phyloP scores from a whole-genome alignment of 2,888 invertebrate genomes.

The Autographa pulchrina region DNA sequence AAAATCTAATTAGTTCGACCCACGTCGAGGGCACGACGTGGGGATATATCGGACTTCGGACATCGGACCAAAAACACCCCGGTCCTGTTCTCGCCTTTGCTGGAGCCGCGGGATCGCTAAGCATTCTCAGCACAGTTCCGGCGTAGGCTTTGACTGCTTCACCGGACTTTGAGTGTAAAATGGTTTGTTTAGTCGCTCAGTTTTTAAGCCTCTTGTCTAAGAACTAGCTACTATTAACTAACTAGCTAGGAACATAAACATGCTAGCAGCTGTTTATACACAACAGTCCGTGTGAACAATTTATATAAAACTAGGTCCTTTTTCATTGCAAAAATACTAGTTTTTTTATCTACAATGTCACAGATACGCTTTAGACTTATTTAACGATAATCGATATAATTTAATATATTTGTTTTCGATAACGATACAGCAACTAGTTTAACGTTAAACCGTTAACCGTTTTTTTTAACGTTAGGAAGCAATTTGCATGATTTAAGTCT shows the following conservation, averaged over 20 bases:
- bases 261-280: conserved; percentile 34
- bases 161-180: no score
- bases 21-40: no score
- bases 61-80: no score
- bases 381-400: conserved; percentile 49
- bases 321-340: conserved; percentile 15
- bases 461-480: conserved; percentile 19
- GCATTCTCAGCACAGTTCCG: no score
- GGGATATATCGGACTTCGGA: no score
- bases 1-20: no score
- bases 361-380: conserved; percentile 41
- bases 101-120: no score
- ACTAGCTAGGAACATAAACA: background rate
- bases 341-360: conserved; percentile 41
- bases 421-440: conserved; percentile 20
- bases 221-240: no score
- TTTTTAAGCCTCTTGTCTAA: no score
- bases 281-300: conserved; percentile 19
- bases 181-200: no score
- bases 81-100: no score
- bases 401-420: conserved; percentile 45
- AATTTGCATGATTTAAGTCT: conserved; percentile 20
- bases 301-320: conserved; percentile 17
- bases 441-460: conserved; percentile 34
- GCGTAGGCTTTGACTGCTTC: no score